Evolutionary conservation across 2,888 invertebrate genomes (phyloP), one percentile per base, ranked within the genome.

Genomic region (Hydriomena furcata): DNA sequence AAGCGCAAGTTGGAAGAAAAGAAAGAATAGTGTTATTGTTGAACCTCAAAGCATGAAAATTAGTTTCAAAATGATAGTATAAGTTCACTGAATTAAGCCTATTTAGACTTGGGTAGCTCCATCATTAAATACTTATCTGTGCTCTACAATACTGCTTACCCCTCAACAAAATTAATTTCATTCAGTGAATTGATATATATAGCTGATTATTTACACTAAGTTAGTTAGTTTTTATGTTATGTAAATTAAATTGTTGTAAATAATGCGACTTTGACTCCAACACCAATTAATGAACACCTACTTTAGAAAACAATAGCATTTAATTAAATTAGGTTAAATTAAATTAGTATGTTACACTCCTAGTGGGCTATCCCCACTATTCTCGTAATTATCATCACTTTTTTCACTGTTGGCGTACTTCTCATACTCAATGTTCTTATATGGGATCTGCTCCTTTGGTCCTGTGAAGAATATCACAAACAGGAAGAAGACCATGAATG

Each of bases 1-100:
- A 75, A 68, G 30, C 86, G 92, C 37, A 88, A 91, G 49, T 84
- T 91, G 41, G 88, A 91, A 13, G 63, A 74, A 10, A 73, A 70
- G 5, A 64, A 84, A 63, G 89, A 91, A 47, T 70, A 80, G 58
- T 69, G 35, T n/a, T 17, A n/a, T n/a, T n/a, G n/a, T n/a, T n/a
- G n/a, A n/a, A n/a, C n/a, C n/a, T n/a, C n/a, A n/a, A n/a, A n/a
- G n/a, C n/a, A n/a, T n/a, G n/a, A n/a, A n/a, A n/a, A n/a, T n/a
- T n/a, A n/a, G n/a, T n/a, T n/a, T n/a, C n/a, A n/a, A n/a, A n/a
- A n/a, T n/a, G n/a, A n/a, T n/a, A n/a, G n/a, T n/a, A n/a, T n/a
- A n/a, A n/a, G n/a, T 40, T 11, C 8, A 17, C 8, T 30, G 30
- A 32, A 24, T 31, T 13, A n/a, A n/a, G n/a, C n/a, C n/a, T n/a